Conservation (phyloP, 37 sponge, comb jelly and placozoan species). For the Spongilla lacustris region DNA sequence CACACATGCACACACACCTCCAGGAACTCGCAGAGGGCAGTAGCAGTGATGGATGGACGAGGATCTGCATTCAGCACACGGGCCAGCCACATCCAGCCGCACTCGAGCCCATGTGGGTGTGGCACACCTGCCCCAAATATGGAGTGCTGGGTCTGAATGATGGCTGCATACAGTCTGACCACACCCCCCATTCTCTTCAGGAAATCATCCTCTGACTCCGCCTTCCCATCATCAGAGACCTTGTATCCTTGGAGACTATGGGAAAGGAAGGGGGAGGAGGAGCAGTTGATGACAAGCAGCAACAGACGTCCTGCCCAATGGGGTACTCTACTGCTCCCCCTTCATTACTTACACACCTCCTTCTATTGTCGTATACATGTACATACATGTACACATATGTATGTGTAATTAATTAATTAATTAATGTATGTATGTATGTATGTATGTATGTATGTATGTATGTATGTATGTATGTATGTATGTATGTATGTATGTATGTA, state of each 20-base stretch:
- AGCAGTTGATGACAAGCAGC: too few species aligned
- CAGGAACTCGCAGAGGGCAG: slow-evolving; percentile 76
- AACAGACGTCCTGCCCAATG: too few species aligned
- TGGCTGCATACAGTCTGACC: slow-evolving; percentile 85
- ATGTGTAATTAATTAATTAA: neutral
- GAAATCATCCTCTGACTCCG: slow-evolving; percentile 78
- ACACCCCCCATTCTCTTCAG: slow-evolving; percentile 81
- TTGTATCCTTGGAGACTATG: slow-evolving; percentile 81
- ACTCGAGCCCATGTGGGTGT: slow-evolving; percentile 80
- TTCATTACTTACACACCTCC: too few species aligned
- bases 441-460: neutral
- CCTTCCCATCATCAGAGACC: slow-evolving; percentile 57
- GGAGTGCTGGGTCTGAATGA: slow-evolving; percentile 63
- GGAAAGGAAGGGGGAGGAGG: neutral
- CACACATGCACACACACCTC: slow-evolving; percentile 52
- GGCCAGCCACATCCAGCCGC: slow-evolving; percentile 94
- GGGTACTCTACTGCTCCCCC: too few species aligned
- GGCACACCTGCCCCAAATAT: slow-evolving; percentile 4
- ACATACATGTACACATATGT: slow-evolving; percentile 4
- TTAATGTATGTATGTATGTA: slow-evolving; percentile 10
- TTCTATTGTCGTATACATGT: too few species aligned
- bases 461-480: neutral
- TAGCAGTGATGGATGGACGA: slow-evolving; percentile 81
- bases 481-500: neutral
- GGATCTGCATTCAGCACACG: slow-evolving; percentile 85